Conservation (phyloP, 2,797 vertebrate genomes). For the Sebastolobus altivelis region DNA sequence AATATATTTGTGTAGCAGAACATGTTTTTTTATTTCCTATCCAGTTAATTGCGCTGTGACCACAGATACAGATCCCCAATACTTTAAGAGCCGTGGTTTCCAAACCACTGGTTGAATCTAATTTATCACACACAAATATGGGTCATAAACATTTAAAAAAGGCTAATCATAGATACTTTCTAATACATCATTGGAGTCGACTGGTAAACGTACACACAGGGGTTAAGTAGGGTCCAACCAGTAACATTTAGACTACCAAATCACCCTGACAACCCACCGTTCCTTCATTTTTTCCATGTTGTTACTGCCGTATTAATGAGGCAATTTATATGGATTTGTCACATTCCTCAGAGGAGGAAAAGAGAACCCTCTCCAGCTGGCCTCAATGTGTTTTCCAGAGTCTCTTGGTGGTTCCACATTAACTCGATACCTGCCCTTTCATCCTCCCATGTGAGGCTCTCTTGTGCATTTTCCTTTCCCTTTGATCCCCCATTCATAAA, state of each 20-base stretch:
- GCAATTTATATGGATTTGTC: constrained; percentile 47
- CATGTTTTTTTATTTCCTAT: neutral
- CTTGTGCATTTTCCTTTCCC: constrained; percentile 30
- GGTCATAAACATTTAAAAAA: neutral
- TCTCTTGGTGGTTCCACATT: constrained; percentile 43
- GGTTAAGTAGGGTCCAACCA: neutral
- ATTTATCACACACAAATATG: neutral
- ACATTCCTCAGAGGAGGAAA: constrained; percentile 35
- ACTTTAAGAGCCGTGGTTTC: neutral
- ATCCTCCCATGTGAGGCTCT: constrained; percentile 33
- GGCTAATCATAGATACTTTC: neutral
- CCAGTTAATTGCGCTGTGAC: neutral
- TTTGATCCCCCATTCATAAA: constrained; percentile 66
- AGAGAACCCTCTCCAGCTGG: constrained; percentile 25
- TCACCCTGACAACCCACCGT: neutral
- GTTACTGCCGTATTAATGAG: constrained; percentile 31
- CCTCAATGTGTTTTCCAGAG: constrained; percentile 29
- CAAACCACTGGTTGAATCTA: neutral
- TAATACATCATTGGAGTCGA: neutral
- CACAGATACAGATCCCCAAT: neutral
- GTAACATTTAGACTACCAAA: constrained; percentile 11
- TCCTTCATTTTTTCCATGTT: constrained; percentile 2
- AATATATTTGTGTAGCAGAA: neutral
- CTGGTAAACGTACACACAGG: neutral
- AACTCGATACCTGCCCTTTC: constrained; percentile 50